Percentiles rank a stretch among this genome's conserved stretches.
Conservation (phyloP, 1,140 invertebrate genomes). For the Plodia interpunctella region DNA sequence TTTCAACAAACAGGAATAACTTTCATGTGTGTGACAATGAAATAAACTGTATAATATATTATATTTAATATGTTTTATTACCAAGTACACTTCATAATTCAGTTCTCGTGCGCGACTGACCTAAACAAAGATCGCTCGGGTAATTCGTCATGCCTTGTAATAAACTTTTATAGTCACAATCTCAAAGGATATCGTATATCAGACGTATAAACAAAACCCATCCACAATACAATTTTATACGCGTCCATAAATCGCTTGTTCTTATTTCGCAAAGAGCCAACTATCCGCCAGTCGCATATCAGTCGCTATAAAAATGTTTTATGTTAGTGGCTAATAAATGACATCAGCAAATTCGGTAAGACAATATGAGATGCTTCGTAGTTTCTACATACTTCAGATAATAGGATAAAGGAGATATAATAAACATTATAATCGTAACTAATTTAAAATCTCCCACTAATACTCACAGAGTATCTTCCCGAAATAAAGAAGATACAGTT, state of each 20-base stretch:
- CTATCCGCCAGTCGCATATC: constrained; percentile 59
- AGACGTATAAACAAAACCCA: constrained; percentile 6
- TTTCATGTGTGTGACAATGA: too few species aligned
- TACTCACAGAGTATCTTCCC: too few species aligned
- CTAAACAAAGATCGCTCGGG: too few species aligned
- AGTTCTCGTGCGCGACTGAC: too few species aligned
- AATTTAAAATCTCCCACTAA: too few species aligned
- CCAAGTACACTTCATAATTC: constrained; percentile 17
- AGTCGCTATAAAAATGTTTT: constrained; percentile 74
- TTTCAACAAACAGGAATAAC: too few species aligned
- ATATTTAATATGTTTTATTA: too few species aligned
- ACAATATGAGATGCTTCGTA: constrained; percentile 62
- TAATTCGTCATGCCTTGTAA: constrained; percentile 24
- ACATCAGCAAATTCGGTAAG: constrained; percentile 75
- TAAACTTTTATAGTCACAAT: constrained; percentile 16
- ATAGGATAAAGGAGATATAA: neutral
- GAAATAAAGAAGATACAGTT: too few species aligned
- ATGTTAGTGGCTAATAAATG: constrained; percentile 77
- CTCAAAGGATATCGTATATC: constrained; percentile 11
- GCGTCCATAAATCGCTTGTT: constrained; percentile 57
- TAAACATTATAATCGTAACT: neutral
- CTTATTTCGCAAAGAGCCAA: constrained; percentile 52
- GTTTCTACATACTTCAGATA: constrained; percentile 42
- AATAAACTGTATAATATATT: too few species aligned
- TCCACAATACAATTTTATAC: constrained; percentile 61